phyloP scores from a whole-genome alignment of 2,888 invertebrate genomes.

The Cabera pusaria region DNA sequence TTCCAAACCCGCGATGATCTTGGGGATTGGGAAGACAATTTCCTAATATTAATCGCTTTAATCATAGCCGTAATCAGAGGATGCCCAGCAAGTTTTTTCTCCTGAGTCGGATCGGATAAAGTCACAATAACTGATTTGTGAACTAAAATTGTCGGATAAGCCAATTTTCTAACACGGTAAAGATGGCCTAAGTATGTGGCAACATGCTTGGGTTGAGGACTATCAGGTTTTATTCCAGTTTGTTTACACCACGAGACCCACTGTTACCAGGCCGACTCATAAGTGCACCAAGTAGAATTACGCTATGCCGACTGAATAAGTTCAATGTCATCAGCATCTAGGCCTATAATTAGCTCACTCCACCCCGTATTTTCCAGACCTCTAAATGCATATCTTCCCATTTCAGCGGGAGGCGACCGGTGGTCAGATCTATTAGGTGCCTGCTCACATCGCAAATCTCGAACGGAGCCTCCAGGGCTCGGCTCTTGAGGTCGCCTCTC shows the following conservation, averaged over 20 bases:
- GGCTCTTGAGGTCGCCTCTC: conserved; percentile 23
- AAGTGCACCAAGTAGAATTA: conserved; percentile 23
- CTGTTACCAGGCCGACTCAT: conserved; percentile 24
- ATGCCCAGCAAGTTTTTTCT: conserved; percentile 3
- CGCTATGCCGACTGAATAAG: conserved; percentile 22
- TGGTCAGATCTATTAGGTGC: conserved; percentile 25
- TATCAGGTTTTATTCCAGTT: conserved; percentile 12
- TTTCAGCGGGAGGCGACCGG: conserved; percentile 17
- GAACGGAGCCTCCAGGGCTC: conserved; percentile 20
- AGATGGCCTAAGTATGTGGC: conserved; percentile 21
- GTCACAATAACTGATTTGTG: conserved; percentile 25
- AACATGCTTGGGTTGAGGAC: conserved; percentile 1
- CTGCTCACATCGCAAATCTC: conserved; percentile 13
- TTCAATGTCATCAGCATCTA: conserved; percentile 2
- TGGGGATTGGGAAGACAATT: neutral
- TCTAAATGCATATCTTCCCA: conserved; percentile 23
- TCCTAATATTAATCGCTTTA: neutral
- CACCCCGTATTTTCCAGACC: conserved; percentile 37
- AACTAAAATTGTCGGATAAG: conserved; percentile 19
- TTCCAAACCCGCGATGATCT: too few species aligned
- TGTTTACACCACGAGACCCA: conserved; percentile 28
- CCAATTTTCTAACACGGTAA: conserved; percentile 8
- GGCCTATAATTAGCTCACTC: conserved; percentile 8
- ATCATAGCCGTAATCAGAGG: conserved; percentile 15
- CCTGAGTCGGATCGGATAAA: conserved; percentile 14